Base-by-base conservation (phyloP, 2,113 vertebrate species). In the Gavialis gangeticus region DNA sequence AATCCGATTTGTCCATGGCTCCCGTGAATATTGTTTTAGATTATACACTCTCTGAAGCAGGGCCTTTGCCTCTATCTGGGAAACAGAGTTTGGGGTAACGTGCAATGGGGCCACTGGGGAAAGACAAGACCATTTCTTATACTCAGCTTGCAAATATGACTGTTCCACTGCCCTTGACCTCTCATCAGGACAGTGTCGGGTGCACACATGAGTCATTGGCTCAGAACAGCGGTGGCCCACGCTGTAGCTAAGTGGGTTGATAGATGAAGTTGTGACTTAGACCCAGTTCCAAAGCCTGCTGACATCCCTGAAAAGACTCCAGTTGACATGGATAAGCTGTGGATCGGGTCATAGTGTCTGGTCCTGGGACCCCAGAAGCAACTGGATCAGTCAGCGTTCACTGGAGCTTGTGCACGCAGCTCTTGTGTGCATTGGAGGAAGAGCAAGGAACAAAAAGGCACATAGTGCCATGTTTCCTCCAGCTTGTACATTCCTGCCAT, bases 91-190 rank as follows among this genome's bases (percentile, higher is more conserved):
- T 18, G 10, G 67, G 30, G 67, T n/a, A 71, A 16, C 28, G n/a
- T 21, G 24, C 46, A 46, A 71, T 71, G 24, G 46, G 34, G 34
- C 22, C 6, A 73, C 2, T 73, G 12, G 69, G 69, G 69, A 25
- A 73, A 73, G 69, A 66, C 16, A 66, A 82, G 85, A 54, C 0
- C 0, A 2, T 75, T 84, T 94, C n/a, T 30, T 88, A 30, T 4
- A 37, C 1, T 64, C 79, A 62, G 56, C 79, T 88, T 34, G 15
- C 25, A 16, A 62, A 3, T 30, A 10, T 30, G 71, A n/a, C 12
- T 73, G 18, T 15, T 18, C 69, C 25, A 77, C 5, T 54, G 62
- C 4, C 12, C 17, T 60, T 0, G 0, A 34, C 30, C 79, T 71
- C 67, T 78, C 25, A 15, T 1, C 1, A 1, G 58, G 75, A 60